These are phyloP conservation scores for Nibea coibor DNA, from an alignment of 2,113 vertebrate species.

Conservation along the genomic window DNA sequence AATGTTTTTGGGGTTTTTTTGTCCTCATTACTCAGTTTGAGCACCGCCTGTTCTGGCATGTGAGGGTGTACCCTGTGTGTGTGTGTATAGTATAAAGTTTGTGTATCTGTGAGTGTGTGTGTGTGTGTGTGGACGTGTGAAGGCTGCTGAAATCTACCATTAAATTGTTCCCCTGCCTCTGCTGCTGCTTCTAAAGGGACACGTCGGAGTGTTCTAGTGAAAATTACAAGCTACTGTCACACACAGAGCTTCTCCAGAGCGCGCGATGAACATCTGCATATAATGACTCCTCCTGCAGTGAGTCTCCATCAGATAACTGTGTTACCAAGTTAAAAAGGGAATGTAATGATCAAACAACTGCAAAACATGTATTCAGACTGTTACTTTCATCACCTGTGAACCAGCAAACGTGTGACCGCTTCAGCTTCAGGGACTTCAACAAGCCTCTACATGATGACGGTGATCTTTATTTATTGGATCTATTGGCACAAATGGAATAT, in stretches of 20 bases:
- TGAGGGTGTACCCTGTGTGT: neutral
- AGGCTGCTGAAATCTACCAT: conserved; percentile 24
- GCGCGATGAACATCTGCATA: neutral
- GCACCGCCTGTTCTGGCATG: conserved; percentile 14
- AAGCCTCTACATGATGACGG: neutral
- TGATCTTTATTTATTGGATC: neutral
- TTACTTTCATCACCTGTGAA: no score
- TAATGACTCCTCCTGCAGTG: neutral
- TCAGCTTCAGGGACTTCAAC: neutral
- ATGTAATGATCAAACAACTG: neutral
- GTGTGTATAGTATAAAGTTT: no score
- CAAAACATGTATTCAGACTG: neutral
- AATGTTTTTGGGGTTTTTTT: neutral
- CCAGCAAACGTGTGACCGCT: neutral
- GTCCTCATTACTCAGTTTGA: conserved; percentile 20
- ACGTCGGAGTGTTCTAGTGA: neutral
- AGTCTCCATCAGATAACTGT: neutral
- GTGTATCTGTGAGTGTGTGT: neutral
- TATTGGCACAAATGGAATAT: no score
- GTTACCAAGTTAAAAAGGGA: neutral
- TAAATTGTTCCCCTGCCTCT: conserved; percentile 18
- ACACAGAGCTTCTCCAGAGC: neutral
- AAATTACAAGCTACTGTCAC: neutral
- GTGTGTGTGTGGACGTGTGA: neutral
- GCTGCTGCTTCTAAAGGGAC: neutral